Evolutionary conservation across 2,113 vertebrate species (phyloP), one percentile per base, ranked within the genome.

Genomic region (Scartelaos histophorus): DNA sequence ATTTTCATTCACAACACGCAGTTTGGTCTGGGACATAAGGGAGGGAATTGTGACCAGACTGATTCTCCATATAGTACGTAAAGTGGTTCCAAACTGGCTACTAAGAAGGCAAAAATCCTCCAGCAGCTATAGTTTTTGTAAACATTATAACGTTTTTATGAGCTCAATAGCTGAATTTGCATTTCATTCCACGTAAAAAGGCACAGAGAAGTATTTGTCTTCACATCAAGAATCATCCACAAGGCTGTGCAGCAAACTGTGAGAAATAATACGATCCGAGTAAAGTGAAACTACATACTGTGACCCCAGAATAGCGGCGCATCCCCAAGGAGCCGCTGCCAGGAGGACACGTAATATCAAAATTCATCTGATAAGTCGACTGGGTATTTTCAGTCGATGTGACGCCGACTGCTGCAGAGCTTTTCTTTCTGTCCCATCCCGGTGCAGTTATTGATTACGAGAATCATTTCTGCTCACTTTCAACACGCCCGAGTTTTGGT

Each of bases 301-400:
- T 84, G 74, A 86, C 78, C 80, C 51, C 45, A 81, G 56, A 81
- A 80, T n/a, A 71, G 73, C 74, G 67, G 25, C 49, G 53, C 54
- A 73, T 78, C 64, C 22, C 53, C 19, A 2, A 45, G 47, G 77
- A 77, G 76, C 1, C 25, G 7, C 35, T 9, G 73, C 47, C 45
- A 34, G 43, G 38, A 60, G 67, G 75, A 78, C 67, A 51, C 64
- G 61, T 45, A 49, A 22, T 73, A 49, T 81, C 46, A 77, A 35
- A 77, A 79, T 16, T 47, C 13, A 76, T 79, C 65, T 67, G 68
- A 56, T 82, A 66, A 69, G n/a, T 35, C 68, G 10, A 9, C 70
- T 77, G 60, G 24, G 45, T 68, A 49, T 72, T 77, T 81, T 73
- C 38, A 73, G 49, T 45, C 22, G 76, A 61, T 65, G 65, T 46